A percentile compares a stretch with the other conserved stretches of the same genome.
These are phyloP conservation scores for Chaetodon trifasciatus DNA, from an alignment of 2,797 vertebrate genomes.

Conservation along the genomic window DNA sequence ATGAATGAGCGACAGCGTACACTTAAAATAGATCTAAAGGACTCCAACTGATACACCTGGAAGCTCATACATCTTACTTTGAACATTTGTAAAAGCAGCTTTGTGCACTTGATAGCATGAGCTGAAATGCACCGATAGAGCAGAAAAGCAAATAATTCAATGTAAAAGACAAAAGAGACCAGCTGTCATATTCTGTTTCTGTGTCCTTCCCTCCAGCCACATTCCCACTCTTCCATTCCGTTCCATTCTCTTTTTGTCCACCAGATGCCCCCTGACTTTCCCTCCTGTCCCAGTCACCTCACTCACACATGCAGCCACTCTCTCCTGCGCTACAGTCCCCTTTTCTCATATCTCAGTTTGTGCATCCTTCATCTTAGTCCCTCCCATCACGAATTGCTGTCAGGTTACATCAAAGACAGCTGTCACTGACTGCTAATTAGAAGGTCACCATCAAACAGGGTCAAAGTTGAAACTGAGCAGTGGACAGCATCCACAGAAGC, in stretches of 20 bases:
- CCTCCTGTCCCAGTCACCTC: not conserved
- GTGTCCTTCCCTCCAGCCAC: not conserved
- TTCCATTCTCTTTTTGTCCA: not conserved
- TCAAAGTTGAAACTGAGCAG: not conserved
- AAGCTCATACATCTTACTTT: not conserved
- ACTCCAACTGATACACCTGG: not conserved
- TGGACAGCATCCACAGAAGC: not conserved
- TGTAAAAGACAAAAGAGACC: not conserved
- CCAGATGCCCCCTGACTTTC: not conserved
- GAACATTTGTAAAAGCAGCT: not conserved
- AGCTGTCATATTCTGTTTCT: not conserved
- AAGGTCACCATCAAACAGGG: not conserved
- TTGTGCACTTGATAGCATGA: not conserved
- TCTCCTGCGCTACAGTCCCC: not conserved
- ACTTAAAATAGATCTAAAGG: slow-evolving; percentile 9
- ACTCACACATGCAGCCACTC: not conserved
- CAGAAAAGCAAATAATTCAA: not conserved
- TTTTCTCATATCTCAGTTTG: too few relatives aligned
- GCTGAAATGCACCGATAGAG: not conserved
- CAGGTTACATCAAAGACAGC: too few relatives aligned
- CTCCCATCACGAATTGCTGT: too few relatives aligned
- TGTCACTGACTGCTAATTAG: too few relatives aligned
- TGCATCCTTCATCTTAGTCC: too few relatives aligned
- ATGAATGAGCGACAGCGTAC: slow-evolving; percentile 21
- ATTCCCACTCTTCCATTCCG: not conserved